phyloP scores from a whole-genome alignment of 2,888 invertebrate species.

The Volucella bombylans region DNA sequence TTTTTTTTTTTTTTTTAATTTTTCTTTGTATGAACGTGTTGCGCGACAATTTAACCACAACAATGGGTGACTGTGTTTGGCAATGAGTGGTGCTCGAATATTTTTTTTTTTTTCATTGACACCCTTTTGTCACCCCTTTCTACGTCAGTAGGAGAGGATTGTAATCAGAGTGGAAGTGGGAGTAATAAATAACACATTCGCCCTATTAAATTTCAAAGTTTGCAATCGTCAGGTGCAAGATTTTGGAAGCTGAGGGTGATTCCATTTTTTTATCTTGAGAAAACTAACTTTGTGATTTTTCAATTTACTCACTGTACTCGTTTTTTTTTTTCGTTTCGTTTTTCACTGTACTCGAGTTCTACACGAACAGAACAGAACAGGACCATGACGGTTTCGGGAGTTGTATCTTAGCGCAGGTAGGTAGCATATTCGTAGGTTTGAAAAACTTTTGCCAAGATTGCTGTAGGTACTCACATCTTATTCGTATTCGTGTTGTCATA shows the following conservation, averaged over 20 bases:
- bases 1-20: constrained; percentile 1
- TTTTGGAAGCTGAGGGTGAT: constrained; percentile 16
- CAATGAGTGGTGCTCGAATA: constrained; percentile 44
- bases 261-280: constrained; percentile 17
- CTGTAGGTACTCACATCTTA: not conserved
- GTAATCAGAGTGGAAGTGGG: not conserved
- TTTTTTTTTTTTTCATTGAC: constrained; percentile 36
- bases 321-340: no score
- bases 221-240: constrained; percentile 40
- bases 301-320: constrained; percentile 69
- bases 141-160: not conserved
- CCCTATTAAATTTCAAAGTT: constrained; percentile 70
- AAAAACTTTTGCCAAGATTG: not conserved
- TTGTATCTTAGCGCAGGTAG: constrained; percentile 11
- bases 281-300: constrained; percentile 74
- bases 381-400: constrained; percentile 18
- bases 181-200: constrained; percentile 17
- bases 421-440: not conserved
- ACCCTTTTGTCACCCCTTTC: constrained; percentile 46
- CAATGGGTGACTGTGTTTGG: constrained; percentile 68
- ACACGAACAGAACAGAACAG: constrained; percentile 9
- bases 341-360: constrained; percentile 29
- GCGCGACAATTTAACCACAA: constrained; percentile 68
- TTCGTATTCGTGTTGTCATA: constrained; percentile 54
- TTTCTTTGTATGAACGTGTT: constrained; percentile 20